Base-by-base conservation (phyloP, 2,888 invertebrate species). In the Anthrax anthrax region DNA sequence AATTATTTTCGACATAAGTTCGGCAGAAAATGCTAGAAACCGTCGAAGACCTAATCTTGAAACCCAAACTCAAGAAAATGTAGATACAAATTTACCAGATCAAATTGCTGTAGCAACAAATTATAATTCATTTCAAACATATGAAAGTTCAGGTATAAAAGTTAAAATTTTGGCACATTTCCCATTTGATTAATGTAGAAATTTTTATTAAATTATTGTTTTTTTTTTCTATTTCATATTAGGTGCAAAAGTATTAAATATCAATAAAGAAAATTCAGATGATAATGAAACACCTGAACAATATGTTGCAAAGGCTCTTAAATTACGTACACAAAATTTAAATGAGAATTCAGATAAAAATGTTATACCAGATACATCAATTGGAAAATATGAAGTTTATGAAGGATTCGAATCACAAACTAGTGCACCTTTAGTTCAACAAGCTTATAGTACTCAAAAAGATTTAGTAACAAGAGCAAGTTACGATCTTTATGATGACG, bases 271-370 rank as follows among this genome's bases (percentile, higher is more conserved):
- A 41, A 41, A 43, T 39, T 27, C 39, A 37, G 39, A 50, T 5
- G 62, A 65, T 23, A 55, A 62, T 2, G 58, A 61, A 49, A 60
- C 67, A 12, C 68, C 67, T 3, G 64, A 63, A 19, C 66, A 67
- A 47, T 67, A 67, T 50, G 67, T 67, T 47, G 59, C 59, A 16
- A 66, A 65, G 47, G 67, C 67, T 41, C 59, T 67, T 54, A 58
- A 64, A 50, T 48, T 64, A 55, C 65, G 41, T n/a, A 23, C 18
- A n/a, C 36, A 42, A 19, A 39, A 42, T 39, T 37, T 39, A 18
- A n/a, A 27, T 23, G n/a, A 43, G 16, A 45, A 39, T 43, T 41
- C 42, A 4, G 32, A 42, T 34, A 46, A 41, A 8, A 46, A 46
- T 19, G 13, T 40, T 10, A 38, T 46, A 23, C 41, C 50, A 36